Evolutionary conservation across 2,113 vertebrate species (phyloP).

Genomic region (Pygoscelis antarcticus): DNA sequence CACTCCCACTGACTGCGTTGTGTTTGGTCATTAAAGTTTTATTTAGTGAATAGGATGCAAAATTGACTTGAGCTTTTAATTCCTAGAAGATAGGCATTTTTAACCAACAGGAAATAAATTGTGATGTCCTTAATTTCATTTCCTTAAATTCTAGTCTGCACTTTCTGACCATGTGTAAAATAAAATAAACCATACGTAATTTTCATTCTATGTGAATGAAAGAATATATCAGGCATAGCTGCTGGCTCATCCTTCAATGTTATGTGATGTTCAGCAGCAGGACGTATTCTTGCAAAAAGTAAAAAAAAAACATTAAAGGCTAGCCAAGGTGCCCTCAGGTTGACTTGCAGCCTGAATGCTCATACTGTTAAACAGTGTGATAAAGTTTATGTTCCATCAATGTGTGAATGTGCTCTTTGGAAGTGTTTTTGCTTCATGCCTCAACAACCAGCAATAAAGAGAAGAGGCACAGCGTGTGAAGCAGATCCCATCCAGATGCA

Average conservation of each 20-base stretch:
- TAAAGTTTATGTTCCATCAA: constrained; percentile 53
- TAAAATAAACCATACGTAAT: background rate
- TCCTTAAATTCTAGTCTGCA: background rate
- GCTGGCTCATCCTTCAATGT: background rate
- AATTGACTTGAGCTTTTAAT: background rate
- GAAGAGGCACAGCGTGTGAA: background rate
- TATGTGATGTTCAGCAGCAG: background rate
- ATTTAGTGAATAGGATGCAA: background rate
- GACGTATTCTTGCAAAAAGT: background rate
- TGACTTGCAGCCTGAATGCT: background rate
- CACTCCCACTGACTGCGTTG: background rate
- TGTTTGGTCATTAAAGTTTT: background rate
- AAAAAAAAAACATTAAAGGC: background rate
- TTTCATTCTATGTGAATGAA: background rate
- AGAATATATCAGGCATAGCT: background rate
- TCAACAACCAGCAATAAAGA: constrained; percentile 23
- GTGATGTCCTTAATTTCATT: background rate
- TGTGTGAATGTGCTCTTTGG: constrained; percentile 34
- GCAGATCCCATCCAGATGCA: constrained; percentile 1
- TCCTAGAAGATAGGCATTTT: background rate
- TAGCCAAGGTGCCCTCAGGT: constrained; percentile 7
- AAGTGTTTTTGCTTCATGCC: constrained; percentile 17
- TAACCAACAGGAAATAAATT: background rate
- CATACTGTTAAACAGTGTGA: background rate
- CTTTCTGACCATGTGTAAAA: background rate